Conservation (phyloP, 1,140 invertebrate species). For the Diorhabda sublineata region DNA sequence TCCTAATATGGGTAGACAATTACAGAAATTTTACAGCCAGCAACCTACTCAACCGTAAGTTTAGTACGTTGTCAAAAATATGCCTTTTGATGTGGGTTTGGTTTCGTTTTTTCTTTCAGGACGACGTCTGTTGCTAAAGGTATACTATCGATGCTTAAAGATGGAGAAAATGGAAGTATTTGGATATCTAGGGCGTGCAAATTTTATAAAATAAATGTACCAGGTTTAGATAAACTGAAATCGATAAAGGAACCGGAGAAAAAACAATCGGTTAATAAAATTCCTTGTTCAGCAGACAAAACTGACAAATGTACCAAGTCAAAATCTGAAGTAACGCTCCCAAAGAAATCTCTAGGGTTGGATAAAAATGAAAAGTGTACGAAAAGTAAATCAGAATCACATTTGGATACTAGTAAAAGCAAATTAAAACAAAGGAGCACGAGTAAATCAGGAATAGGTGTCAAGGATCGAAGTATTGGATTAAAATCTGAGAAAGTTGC, state of each 20-base stretch:
- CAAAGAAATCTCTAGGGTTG: no score
- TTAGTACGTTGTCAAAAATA: background rate
- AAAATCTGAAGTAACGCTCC: no score
- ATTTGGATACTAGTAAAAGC: no score
- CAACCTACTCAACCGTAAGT: background rate
- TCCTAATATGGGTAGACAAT: background rate
- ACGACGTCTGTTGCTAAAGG: conserved; percentile 49
- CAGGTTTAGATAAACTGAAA: conserved; percentile 34
- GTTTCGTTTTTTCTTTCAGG: conserved; percentile 31
- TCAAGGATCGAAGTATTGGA: no score
- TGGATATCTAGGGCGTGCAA: conserved; percentile 52
- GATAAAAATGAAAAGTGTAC: no score
- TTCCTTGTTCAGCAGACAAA: no score
- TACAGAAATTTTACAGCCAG: background rate
- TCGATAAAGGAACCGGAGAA: conserved; percentile 6
- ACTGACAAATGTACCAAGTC: no score
- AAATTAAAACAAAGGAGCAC: no score
- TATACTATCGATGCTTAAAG: conserved; percentile 50
- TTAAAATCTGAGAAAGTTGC: no score
- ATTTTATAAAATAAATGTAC: conserved; percentile 50
- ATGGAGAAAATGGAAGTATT: conserved; percentile 51
- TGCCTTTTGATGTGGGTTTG: background rate
- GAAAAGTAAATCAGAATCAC: no score
- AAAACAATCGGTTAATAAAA: background rate
- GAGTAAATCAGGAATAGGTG: no score